Evolutionary conservation across 2,888 invertebrate genomes (phyloP).

Genomic region (Calliopum simillimum): DNA sequence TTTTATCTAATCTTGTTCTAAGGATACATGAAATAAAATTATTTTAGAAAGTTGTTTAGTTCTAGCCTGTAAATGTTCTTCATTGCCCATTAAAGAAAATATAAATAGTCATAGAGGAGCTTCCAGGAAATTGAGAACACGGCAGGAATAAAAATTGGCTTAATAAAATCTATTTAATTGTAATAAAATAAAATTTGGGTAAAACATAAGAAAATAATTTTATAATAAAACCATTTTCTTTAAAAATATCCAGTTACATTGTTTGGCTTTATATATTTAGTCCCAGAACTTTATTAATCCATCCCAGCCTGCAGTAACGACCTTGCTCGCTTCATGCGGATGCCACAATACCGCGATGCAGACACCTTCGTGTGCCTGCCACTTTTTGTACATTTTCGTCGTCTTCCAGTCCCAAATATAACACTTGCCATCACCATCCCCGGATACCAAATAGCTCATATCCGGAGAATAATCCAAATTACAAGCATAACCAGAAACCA

Average conservation of each 20-base stretch:
- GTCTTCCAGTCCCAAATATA: conserved; percentile 99
- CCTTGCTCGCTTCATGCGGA: conserved; percentile 97
- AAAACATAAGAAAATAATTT: background rate
- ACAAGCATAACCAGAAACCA: conserved; percentile 99
- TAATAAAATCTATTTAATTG: too few relatives aligned
- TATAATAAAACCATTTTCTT: conserved; percentile 13
- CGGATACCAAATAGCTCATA: conserved; percentile 98
- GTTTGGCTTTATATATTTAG: conserved; percentile 68
- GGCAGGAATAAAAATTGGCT: too few relatives aligned
- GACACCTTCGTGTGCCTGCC: conserved; percentile 99
- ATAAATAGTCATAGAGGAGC: too few relatives aligned
- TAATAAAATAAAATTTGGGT: too few relatives aligned
- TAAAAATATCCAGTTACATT: background rate
- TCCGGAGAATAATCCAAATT: conserved; percentile 97
- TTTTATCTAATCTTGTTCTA: too few relatives aligned
- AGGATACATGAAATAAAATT: too few relatives aligned
- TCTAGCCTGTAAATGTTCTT: too few relatives aligned
- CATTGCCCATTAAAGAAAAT: too few relatives aligned
- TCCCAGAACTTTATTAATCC: conserved; percentile 99
- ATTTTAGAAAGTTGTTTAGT: too few relatives aligned
- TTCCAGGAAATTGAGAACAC: too few relatives aligned
- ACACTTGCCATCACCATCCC: conserved; percentile 98
- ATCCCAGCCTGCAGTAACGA: conserved; percentile 99
- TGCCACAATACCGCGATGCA: conserved; percentile 97
- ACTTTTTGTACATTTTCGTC: conserved; percentile 96